Conservation (phyloP, 2,888 invertebrate genomes). For the Acanthosepion esculentum region DNA sequence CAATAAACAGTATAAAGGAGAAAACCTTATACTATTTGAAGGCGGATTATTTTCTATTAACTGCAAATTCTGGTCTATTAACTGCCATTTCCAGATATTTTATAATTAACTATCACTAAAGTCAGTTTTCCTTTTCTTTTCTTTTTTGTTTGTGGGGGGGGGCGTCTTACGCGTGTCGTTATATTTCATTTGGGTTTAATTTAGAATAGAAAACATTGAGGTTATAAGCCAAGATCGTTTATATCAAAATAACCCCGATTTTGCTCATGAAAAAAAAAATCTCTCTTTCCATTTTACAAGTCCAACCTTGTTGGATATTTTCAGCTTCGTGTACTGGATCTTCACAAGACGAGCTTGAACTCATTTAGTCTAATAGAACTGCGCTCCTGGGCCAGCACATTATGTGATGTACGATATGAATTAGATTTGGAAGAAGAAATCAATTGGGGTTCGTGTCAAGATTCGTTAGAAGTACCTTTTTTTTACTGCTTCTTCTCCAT, state of each 20-base stretch:
- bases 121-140: no score
- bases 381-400: background rate
- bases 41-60: no score
- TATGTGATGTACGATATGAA: background rate
- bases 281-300: background rate
- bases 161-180: no score
- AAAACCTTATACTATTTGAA: no score
- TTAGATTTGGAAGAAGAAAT: background rate
- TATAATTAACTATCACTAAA: no score
- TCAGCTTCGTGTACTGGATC: background rate
- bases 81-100: no score
- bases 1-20: no score
- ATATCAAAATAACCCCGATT: background rate
- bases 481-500: background rate
- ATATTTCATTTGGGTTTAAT: no score
- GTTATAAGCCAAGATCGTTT: no score
- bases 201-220: no score
- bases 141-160: no score
- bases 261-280: background rate
- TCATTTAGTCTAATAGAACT: background rate
- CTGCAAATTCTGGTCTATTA: no score
- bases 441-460: background rate
- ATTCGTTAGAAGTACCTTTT: background rate
- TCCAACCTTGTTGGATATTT: background rate
- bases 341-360: background rate